These are phyloP conservation scores for Erynnis tages DNA, from an alignment of 2,888 invertebrate genomes.

Conservation along the genomic window DNA sequence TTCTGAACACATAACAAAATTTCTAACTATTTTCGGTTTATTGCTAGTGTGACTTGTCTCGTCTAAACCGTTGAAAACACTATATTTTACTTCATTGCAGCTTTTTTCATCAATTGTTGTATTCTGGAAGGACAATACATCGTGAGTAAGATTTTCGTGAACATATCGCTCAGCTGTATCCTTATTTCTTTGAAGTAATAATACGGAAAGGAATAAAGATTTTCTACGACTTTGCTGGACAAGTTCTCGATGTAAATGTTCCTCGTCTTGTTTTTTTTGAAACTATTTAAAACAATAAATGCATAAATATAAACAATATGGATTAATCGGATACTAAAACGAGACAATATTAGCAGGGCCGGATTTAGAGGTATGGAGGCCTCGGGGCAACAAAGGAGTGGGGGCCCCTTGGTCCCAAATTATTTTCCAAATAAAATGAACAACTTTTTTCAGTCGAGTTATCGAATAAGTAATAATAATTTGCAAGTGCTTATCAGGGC, in stretches of 20 bases:
- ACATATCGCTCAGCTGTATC: background rate
- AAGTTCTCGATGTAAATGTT: background rate
- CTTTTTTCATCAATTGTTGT: background rate
- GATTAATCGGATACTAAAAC: no score
- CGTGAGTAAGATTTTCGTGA: background rate
- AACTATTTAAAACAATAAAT: background rate
- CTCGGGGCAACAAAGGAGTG: no score
- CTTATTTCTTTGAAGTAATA: background rate
- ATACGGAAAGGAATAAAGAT: slow-evolving; percentile 8
- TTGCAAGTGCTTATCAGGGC: no score
- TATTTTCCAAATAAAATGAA: no score
- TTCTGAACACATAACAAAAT: slow-evolving; percentile 44
- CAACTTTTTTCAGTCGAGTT: no score
- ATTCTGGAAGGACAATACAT: slow-evolving; percentile 1
- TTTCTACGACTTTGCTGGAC: background rate
- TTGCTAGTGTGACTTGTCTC: background rate
- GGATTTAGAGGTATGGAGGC: no score
- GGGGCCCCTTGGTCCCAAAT: no score
- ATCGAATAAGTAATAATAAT: no score
- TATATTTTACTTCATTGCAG: background rate
- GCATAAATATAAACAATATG: background rate
- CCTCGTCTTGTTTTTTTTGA: slow-evolving; percentile 9
- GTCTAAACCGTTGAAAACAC: background rate
- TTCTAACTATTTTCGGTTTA: slow-evolving; percentile 46
- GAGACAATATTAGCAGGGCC: no score